Base-by-base conservation (phyloP, 2,888 invertebrate species). In the Thereva unica region DNA sequence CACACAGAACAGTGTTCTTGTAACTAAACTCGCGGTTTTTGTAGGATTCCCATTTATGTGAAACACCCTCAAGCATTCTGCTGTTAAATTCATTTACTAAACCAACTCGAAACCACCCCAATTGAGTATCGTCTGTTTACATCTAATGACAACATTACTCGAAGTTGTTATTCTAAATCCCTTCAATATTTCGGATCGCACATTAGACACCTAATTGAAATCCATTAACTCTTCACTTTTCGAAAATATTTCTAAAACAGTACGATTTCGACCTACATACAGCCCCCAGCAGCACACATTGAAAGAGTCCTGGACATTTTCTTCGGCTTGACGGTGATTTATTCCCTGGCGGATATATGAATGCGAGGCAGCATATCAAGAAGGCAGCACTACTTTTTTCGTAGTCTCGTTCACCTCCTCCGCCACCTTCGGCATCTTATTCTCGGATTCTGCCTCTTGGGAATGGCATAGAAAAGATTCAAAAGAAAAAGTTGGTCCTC, bases 261-360 rank as follows among this genome's bases (percentile, higher is more conserved):
- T 38, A 38, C 59, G 38, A 35, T 61, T 37, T 41, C 50, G 8
- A 61, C 40, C 61, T 49, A 50, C 61, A 40, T 50, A 53, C 12
- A 53, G 23, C 23, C 23, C 23, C 23, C 23, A 23, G 23, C 23
- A 23, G 23, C 23, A 23, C 23, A 23, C 23, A 23, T 23, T 23
- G 53, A 64, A 53, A 64, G 52, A 53, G 64, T 53, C 41, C 6
- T 23, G 23, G 44, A 53, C 53, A 64, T 34, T 23, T 50, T 64
- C 9, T 53, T 52, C 45, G 41, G 23, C 10, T 23, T 52, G 53
- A 64, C 64, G 64, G 44, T 64, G 53, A 64, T 64, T 64, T 64
- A 64, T 64, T 64, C 44, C 45, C 64, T 44, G 44, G 9, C 41
- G 63, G 63, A 64, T 64, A 23, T 41, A 23, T 9, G 41, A 37